Base-by-base conservation (phyloP, 1,140 invertebrate species). In the Calliopsis andreniformis region DNA sequence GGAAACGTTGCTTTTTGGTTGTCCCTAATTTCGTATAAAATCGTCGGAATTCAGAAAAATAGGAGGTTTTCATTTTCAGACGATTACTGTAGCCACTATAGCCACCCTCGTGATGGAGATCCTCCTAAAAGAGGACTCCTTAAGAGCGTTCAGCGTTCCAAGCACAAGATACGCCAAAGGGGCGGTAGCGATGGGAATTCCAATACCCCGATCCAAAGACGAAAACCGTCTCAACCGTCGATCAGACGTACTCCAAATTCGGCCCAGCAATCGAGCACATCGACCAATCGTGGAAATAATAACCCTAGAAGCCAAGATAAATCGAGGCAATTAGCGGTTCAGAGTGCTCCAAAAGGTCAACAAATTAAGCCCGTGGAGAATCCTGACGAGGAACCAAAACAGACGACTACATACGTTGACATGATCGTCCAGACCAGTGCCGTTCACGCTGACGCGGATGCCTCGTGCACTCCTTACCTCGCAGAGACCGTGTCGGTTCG, bases 151-250 rank as follows among this genome's bases (percentile, higher is more conserved):
- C 30, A 32, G 6, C 12, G 14, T 0, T 10, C 30, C 6, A n/a
- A 16, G 14, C 23, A 16, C 5, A 7, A 0, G 10, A 3, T 20
- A 20, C 80, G 80, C 25, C 66, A 49, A 23, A 71, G 75, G 20
- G 80, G 81, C 10, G 75, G 79, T 14, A 78, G 75, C 23, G 79
- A 82, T 20, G 18, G n/a, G 35, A 39, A 39, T 0, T 28, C 8
- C 14, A 12, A 32, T 10, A 32, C 16, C 7, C 0, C 14, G 10
- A 55, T 18, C 20, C 75, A 30, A n/a, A 71, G 7, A 12, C 61
- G 6, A 10, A 69, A 32, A 8, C n/a, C n/a, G 2, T 6, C 0
- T 0, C 55, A 10, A 39, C 12, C 18, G 10, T n/a, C 14, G 0
- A 56, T 0, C 0, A 55, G 20, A 25, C 39, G 25, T 0, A 0